These are phyloP conservation scores for Magallana ariakensis DNA, from an alignment of 1,140 invertebrate genomes.

Conservation along the genomic window DNA sequence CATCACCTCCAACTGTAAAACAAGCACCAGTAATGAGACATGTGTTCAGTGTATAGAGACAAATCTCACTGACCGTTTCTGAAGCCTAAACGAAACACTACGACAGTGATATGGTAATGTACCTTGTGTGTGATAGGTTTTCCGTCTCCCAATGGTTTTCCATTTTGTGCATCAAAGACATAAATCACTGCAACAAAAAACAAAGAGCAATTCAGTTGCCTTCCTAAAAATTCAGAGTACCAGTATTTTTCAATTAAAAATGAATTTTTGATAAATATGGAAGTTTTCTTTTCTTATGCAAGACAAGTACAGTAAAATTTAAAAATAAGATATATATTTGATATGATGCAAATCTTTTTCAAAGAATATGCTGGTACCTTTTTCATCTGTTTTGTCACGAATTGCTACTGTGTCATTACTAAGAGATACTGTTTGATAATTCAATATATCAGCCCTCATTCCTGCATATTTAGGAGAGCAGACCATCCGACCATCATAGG, in stretches of 20 bases:
- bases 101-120: neutral
- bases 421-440: constrained; percentile 85
- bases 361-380: constrained; percentile 81
- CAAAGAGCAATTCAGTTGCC: too few relatives aligned
- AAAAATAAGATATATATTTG: too few relatives aligned
- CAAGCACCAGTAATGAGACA: too few relatives aligned
- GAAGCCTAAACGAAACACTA: too few relatives aligned
- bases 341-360: too few relatives aligned
- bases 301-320: too few relatives aligned
- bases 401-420: constrained; percentile 90
- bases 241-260: too few relatives aligned
- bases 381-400: constrained; percentile 89
- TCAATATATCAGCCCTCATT: constrained; percentile 85
- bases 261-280: too few relatives aligned
- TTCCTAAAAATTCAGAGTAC: too few relatives aligned
- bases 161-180: constrained; percentile 89
- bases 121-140: constrained; percentile 83
- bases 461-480: constrained; percentile 90
- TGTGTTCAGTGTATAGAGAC: too few relatives aligned
- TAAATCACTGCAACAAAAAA: constrained; percentile 86
- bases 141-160: constrained; percentile 86
- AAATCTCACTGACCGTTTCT: too few relatives aligned
- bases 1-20: constrained; percentile 85
- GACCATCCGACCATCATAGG: constrained; percentile 91
- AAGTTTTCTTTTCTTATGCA: too few relatives aligned